Evolutionary conservation across 2,797 vertebrate species (phyloP).

Genomic region (Chloroceryle amazona): DNA sequence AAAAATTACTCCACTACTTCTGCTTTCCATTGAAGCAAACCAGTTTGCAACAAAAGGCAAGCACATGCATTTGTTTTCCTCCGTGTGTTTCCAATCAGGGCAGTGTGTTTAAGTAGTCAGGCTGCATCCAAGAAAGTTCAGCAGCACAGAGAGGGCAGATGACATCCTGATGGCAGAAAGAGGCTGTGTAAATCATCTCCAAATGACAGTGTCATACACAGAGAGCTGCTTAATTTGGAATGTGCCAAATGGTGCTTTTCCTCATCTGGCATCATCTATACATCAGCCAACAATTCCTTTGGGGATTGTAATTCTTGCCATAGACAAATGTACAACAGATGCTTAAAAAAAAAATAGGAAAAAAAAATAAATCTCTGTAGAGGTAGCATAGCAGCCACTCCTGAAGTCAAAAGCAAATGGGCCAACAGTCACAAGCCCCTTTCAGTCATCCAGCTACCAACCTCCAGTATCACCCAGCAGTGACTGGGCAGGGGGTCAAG

Average conservation of each 20-base stretch:
- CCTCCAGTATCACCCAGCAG: not conserved
- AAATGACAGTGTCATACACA: conserved; percentile 49
- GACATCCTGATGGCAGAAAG: conserved; percentile 48
- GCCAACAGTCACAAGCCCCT: not conserved
- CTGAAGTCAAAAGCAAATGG: not conserved
- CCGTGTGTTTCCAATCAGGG: conserved; percentile 48
- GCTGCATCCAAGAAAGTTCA: conserved; percentile 56
- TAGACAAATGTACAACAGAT: conserved; percentile 72
- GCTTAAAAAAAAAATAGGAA: not conserved
- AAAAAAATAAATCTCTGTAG: not conserved
- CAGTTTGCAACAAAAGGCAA: conserved; percentile 48
- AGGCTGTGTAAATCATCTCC: conserved; percentile 63
- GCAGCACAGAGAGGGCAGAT: conserved; percentile 54
- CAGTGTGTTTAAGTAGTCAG: conserved; percentile 67
- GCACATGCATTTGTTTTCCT: conserved; percentile 36
- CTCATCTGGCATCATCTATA: conserved; percentile 66
- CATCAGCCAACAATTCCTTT: conserved; percentile 42
- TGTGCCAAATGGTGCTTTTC: conserved; percentile 65
- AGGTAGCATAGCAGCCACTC: conserved; percentile 39
- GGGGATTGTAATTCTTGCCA: conserved; percentile 63
- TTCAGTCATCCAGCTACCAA: not conserved
- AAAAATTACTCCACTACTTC: conserved; percentile 27
- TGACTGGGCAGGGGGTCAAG: not conserved
- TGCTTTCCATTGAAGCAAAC: conserved; percentile 54
- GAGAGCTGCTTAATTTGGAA: conserved; percentile 62